Evolutionary conservation across 2,113 vertebrate species (phyloP), one percentile per base, ranked within the genome.

Genomic region (Oryzias javanicus): DNA sequence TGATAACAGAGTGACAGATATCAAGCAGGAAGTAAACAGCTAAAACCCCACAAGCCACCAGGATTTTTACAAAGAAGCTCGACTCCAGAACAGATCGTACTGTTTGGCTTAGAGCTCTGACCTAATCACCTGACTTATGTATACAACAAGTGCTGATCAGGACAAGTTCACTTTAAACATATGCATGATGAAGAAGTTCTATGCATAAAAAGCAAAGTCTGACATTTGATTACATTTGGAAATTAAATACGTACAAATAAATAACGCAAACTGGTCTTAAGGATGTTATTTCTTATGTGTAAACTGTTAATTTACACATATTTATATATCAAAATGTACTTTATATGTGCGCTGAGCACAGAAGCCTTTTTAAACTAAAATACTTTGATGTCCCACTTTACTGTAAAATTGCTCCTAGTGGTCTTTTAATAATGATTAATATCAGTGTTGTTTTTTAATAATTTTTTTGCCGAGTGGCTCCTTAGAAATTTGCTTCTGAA

Each of bases 311-410:
- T 52, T 4, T 40, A 15, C 6, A 40, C 47, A 49, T 42, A 41
- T 60, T 64, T 51, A 19, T 62, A 45, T 14, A 3, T 49, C 1
- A 1, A 42, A 10, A 44, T 22, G 15, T 19, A 22, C 22, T 22
- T 2, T 22, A 53, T 47, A 4, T 2, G 4, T 49, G 14, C 17
- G 22, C 42, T 56, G 59, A 55, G 46, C 5, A 55, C 42, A 19
- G 62, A 27, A 13, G 15, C 52, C 48, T 14, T 64, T 60, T 45
- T 42, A 24, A 55, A 52, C 65, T 54, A 52, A 51, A 27, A 64
- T 25, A 55, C 56, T 58, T 44, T 45, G 20, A 53, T 60, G 22
- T 22, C 3, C 22, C 22, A 22, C 22, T 22, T 22, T 22, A 22
- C 22, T 22, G 22, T 22, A 22, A 22, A 22, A 22, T 22, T 3